Percentiles rank a stretch among this genome's conserved stretches.
Conservation (phyloP, 2,888 invertebrate species). For the Sesia apiformis region DNA sequence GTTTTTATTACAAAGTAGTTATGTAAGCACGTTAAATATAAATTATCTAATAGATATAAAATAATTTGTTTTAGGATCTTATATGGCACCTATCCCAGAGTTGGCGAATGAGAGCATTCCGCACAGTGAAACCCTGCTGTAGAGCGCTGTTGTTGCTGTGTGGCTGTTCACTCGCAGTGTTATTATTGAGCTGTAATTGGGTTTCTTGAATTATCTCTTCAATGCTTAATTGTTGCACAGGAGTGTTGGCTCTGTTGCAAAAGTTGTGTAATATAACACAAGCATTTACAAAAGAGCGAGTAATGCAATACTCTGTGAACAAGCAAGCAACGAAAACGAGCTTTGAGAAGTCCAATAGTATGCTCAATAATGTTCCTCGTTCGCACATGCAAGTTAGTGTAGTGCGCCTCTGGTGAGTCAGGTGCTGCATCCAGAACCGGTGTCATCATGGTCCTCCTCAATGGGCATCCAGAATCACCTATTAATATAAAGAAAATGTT, state of each 20-base stretch:
- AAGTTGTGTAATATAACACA: too few species aligned
- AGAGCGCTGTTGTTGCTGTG: not conserved
- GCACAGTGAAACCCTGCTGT: not conserved
- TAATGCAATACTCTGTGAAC: conserved; percentile 7
- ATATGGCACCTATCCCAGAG: not conserved
- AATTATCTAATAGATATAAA: too few species aligned
- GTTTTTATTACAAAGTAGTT: too few species aligned
- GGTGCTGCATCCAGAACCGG: not conserved
- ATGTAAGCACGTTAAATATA: too few species aligned
- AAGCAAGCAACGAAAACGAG: conserved; percentile 9
- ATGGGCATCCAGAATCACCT: too few species aligned
- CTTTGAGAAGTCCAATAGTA: conserved; percentile 10
- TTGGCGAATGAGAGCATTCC: not conserved
- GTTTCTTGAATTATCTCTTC: not conserved
- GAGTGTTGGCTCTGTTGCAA: too few species aligned
- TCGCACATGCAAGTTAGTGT: not conserved
- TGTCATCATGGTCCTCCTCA: not conserved
- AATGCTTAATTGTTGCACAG: too few species aligned
- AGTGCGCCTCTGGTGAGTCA: not conserved
- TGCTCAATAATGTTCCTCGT: conserved; percentile 5
- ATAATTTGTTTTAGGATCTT: too few species aligned
- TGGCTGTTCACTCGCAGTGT: not conserved
- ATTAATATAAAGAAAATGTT: not conserved
- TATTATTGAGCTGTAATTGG: not conserved
- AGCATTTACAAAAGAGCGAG: too few species aligned